Percentiles rank a stretch among this genome's conserved stretches.
These are phyloP conservation scores for Phoxinus dragarum DNA, from an alignment of 2,797 vertebrate genomes.

Conservation along the genomic window DNA sequence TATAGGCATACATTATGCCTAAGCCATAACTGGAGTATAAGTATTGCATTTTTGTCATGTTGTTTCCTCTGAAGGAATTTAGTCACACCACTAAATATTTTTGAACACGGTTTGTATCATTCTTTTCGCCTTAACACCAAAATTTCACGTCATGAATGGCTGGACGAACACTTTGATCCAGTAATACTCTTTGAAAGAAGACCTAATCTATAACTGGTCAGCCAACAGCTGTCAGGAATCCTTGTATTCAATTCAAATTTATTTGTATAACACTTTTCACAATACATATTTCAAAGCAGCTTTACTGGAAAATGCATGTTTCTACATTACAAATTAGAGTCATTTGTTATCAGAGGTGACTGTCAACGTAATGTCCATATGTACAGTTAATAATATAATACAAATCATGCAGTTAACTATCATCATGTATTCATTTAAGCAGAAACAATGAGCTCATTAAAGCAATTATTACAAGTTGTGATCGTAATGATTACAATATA, in stretches of 20 bases:
- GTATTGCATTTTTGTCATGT: background rate
- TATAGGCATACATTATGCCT: constrained; percentile 15
- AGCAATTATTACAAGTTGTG: background rate
- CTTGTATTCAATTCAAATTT: background rate
- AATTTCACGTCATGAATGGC: background rate
- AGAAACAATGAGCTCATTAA: background rate
- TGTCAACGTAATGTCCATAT: background rate
- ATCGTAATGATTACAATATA: background rate
- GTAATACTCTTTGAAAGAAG: background rate
- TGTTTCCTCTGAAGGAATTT: constrained; percentile 19
- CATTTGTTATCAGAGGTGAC: background rate
- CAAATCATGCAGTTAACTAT: background rate
- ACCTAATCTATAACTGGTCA: background rate
- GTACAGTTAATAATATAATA: background rate
- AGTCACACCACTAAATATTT: constrained; percentile 15
- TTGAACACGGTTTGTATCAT: background rate
- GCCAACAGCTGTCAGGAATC: background rate
- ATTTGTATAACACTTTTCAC: background rate
- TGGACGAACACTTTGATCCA: background rate
- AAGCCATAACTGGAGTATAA: constrained; percentile 5
- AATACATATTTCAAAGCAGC: background rate
- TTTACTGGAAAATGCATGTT: background rate
- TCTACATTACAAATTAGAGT: background rate
- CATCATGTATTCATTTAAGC: background rate
- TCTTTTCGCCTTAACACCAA: background rate